These are phyloP conservation scores for Macroglossus sobrinus DNA, from an alignment of 2,113 vertebrate species.

Conservation along the genomic window DNA sequence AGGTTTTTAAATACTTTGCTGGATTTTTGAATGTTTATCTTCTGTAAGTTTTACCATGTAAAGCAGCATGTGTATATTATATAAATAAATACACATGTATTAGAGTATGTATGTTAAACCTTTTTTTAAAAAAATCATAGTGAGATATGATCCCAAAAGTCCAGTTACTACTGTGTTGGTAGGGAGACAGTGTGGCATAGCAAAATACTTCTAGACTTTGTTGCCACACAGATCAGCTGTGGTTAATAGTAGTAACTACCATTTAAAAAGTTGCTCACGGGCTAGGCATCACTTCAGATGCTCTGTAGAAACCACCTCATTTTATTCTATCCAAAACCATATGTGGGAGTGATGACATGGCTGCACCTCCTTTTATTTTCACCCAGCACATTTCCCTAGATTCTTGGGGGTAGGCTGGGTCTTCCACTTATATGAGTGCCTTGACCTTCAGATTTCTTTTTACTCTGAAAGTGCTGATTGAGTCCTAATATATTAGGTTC, in stretches of 20 bases:
- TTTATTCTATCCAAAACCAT: neutral
- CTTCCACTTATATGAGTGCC: neutral
- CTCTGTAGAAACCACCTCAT: neutral
- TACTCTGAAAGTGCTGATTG: neutral
- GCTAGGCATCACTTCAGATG: neutral
- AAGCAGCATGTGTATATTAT: neutral
- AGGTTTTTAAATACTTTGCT: neutral
- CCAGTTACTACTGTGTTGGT: neutral
- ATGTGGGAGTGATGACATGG: neutral
- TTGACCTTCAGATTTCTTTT: neutral
- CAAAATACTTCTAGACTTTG: neutral
- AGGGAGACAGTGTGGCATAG: neutral
- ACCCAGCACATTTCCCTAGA: neutral
- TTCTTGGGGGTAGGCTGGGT: neutral
- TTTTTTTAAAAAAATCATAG: neutral
- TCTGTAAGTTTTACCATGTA: neutral
- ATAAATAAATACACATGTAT: neutral
- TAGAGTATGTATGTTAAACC: neutral
- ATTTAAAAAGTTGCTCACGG: neutral
- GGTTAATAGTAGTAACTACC: neutral
- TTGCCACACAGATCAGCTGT: neutral
- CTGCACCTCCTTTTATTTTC: neutral
- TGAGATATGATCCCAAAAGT: neutral
- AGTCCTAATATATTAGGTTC: neutral
- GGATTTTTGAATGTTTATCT: neutral